These are phyloP conservation scores for Apoderus coryli DNA, from an alignment of 2,888 invertebrate genomes.

Conservation along the genomic window DNA sequence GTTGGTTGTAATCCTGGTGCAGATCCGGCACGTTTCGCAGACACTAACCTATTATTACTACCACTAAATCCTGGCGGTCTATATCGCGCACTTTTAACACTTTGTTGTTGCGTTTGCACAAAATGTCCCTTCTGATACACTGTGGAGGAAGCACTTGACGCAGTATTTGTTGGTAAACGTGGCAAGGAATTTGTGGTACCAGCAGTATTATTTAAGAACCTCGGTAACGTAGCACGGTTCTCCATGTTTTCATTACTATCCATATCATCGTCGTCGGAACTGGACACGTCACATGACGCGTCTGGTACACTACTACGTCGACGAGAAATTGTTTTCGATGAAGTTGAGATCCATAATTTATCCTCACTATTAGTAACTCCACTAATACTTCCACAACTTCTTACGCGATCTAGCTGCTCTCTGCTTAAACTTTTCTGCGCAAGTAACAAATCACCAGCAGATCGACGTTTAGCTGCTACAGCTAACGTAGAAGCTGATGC, in stretches of 20 bases:
- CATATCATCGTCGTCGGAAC: slow-evolving; percentile 38
- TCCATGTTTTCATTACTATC: slow-evolving; percentile 29
- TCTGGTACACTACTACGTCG: slow-evolving; percentile 46
- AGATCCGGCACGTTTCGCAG: slow-evolving; percentile 53
- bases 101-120: slow-evolving; percentile 41
- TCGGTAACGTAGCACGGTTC: slow-evolving; percentile 43
- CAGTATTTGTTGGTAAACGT: slow-evolving; percentile 48
- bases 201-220: slow-evolving; percentile 43
- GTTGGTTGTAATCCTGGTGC: slow-evolving; percentile 60
- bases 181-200: slow-evolving; percentile 64
- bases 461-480: slow-evolving; percentile 61
- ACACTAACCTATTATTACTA: slow-evolving; percentile 39
- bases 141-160: slow-evolving; percentile 34
- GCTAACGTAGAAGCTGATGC: slow-evolving; percentile 49
- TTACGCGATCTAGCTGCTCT: slow-evolving; percentile 54
- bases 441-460: slow-evolving; percentile 70
- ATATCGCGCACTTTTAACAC: slow-evolving; percentile 73
- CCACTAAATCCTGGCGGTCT: slow-evolving; percentile 69
- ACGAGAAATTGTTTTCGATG: slow-evolving; percentile 26
- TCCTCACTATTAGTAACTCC: slow-evolving; percentile 50
- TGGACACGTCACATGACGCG: slow-evolving; percentile 36
- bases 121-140: slow-evolving; percentile 53
- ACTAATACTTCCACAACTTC: slow-evolving; percentile 75
- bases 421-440: slow-evolving; percentile 66
- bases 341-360: slow-evolving; percentile 30